These are phyloP conservation scores for Chelon auratus DNA, from an alignment of 2,797 vertebrate genomes.

Conservation along the genomic window DNA sequence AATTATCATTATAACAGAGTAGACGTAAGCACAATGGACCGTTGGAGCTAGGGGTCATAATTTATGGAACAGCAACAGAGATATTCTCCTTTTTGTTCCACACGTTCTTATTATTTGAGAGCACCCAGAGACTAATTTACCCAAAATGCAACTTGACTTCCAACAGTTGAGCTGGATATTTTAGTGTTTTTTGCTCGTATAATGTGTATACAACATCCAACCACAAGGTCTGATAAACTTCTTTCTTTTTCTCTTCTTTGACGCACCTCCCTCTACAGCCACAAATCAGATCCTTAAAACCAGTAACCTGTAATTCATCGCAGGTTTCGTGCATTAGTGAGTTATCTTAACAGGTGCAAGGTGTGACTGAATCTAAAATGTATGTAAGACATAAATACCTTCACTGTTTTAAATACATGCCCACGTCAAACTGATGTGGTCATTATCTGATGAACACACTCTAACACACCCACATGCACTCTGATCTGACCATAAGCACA, in stretches of 20 bases:
- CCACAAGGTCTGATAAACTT: no score
- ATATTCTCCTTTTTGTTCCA: background rate
- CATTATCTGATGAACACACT: no score
- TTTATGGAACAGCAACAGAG: background rate
- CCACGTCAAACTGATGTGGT: background rate
- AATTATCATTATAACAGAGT: background rate
- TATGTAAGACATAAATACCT: no score
- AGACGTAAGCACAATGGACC: background rate
- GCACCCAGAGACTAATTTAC: background rate
- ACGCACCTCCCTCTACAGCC: no score
- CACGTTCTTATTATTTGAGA: no score
- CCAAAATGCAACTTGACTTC: background rate
- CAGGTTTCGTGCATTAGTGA: background rate
- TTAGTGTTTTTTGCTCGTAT: background rate
- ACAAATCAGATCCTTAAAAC: background rate
- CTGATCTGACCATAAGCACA: conserved; percentile 35
- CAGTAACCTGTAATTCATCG: background rate
- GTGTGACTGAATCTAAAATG: no score
- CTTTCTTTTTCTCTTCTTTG: no score
- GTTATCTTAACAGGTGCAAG: background rate
- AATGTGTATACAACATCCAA: no score
- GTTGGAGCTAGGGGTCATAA: background rate
- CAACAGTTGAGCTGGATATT: background rate
- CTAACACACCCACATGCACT: no score
- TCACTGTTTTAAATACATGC: background rate